Evolutionary conservation across 1,140 invertebrate genomes (phyloP).

Genomic region (Brachionus plicatilis): DNA sequence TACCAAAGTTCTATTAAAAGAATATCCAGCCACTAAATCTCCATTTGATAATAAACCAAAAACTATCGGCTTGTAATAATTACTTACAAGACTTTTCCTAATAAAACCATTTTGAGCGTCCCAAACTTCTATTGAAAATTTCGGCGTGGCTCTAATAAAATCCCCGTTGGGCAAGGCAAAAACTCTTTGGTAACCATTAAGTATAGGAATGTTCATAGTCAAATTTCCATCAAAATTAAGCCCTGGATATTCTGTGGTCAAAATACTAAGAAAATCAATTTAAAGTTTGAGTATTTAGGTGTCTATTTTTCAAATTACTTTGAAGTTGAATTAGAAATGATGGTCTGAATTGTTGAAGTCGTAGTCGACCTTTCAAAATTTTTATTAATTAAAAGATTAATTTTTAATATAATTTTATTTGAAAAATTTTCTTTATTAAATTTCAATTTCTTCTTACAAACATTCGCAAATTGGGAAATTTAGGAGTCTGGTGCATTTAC

Average conservation of each 20-base stretch:
- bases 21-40: not conserved
- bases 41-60: not conserved
- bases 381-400: not conserved
- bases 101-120: not conserved
- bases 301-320: not conserved
- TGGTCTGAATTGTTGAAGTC: not conserved
- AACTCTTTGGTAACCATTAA: not conserved
- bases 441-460: not conserved
- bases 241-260: not conserved
- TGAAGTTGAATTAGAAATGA: not conserved
- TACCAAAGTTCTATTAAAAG: not conserved
- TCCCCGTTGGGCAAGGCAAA: not conserved
- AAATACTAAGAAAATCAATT: not conserved
- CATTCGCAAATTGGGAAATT: not conserved
- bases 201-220: not conserved
- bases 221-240: not conserved
- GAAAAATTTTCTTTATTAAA: not conserved
- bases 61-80: not conserved
- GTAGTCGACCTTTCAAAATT: not conserved
- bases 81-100: not conserved
- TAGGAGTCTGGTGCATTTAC: not conserved
- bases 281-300: not conserved
- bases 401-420: not conserved
- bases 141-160: not conserved
- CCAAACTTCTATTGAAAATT: not conserved